phyloP scores from a whole-genome alignment of 1,140 invertebrate species.

The Mycetomoellerius zeteki region DNA sequence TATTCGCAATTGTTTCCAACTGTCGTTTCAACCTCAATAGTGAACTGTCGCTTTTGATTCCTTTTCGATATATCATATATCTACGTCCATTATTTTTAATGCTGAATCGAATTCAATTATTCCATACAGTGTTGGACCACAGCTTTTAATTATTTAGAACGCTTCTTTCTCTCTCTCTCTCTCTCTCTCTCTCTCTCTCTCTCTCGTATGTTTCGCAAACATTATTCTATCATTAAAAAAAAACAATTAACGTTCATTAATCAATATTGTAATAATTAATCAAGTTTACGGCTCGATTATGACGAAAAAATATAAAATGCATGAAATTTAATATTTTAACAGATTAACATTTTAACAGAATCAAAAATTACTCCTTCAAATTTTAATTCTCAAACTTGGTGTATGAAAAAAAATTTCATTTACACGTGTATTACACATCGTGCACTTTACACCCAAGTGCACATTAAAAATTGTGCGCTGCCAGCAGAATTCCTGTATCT shows the following conservation, averaged over 20 bases:
- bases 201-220: background rate
- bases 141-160: conserved; percentile 22
- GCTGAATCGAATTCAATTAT: conserved; percentile 7
- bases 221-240: background rate
- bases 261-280: background rate
- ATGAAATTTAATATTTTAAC: background rate
- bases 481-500: background rate
- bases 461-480: conserved; percentile 29
- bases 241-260: background rate
- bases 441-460: background rate
- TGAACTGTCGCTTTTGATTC: conserved; percentile 4
- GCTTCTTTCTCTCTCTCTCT: too few relatives aligned
- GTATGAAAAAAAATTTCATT: conserved; percentile 13
- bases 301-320: background rate
- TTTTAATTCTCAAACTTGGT: background rate
- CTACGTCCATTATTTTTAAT: conserved; percentile 28
- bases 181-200: too few relatives aligned
- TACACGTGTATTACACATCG: background rate
- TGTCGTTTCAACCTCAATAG: conserved; percentile 13
- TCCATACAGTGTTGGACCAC: background rate
- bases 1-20: conserved; percentile 41
- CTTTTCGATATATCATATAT: background rate
- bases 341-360: background rate
- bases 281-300: background rate
- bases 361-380: background rate